Conservation (phyloP, 2,797 vertebrate genomes). For the Menidia menidia region DNA sequence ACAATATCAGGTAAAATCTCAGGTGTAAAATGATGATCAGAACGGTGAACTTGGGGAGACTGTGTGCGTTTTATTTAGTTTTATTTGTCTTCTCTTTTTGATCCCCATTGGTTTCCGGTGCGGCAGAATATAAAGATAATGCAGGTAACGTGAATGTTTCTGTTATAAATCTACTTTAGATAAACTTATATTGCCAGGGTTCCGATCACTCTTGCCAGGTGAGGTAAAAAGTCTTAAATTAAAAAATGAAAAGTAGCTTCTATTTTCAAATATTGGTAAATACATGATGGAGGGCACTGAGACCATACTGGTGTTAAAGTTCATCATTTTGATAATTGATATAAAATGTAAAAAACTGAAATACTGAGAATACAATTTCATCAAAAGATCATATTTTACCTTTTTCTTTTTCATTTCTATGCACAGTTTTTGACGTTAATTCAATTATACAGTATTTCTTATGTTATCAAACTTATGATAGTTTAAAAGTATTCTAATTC, state of each 20-base stretch:
- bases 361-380: too few relatives aligned
- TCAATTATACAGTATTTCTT: too few relatives aligned
- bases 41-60: conserved; percentile 17
- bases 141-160: conserved; percentile 41
- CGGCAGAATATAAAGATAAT: conserved; percentile 33
- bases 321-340: not conserved
- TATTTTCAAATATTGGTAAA: too few relatives aligned
- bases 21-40: conserved; percentile 57
- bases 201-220: not conserved
- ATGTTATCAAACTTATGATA: too few relatives aligned
- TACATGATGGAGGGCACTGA: too few relatives aligned
- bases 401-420: not conserved
- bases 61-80: not conserved
- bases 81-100: not conserved
- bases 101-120: conserved; percentile 28
- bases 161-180: conserved; percentile 55
- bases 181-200: not conserved
- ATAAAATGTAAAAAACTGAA: not conserved
- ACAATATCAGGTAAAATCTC: conserved; percentile 61
- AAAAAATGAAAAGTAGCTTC: not conserved
- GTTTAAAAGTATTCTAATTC: too few relatives aligned
- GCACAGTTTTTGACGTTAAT: too few relatives aligned
- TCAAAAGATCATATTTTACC: too few relatives aligned
- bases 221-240: not conserved
- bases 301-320: not conserved